Evolutionary conservation across 2,797 vertebrate species (phyloP), one percentile per base, ranked within the genome.

Genomic region (Tauraco hartlaubi): DNA sequence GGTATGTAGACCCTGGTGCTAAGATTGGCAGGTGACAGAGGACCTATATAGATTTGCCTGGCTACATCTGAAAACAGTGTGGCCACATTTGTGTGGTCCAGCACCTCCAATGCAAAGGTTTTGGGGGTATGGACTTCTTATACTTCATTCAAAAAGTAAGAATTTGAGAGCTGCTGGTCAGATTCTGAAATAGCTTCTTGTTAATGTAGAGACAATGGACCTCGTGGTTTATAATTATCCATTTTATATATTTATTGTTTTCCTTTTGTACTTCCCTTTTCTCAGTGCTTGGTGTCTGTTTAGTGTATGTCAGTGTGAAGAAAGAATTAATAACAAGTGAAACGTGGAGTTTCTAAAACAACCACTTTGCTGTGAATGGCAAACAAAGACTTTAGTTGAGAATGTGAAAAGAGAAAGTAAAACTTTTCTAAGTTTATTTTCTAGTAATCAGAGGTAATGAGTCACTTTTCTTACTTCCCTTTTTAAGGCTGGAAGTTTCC

Each of bases 1-100:
- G 31, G 5, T 55, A 2, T 6, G 5, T 9, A 28, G 46, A 9
- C 52, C 23, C 49, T 1, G 1, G 1, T 17, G 41, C 22, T 41
- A 8, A 59, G 39, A 26, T 0, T 49, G 44, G 23, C 51, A 71
- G 39, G 6, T 4, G 15, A 35, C 2, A 9, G 28, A 11, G 19
- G 59, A 12, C 12, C 5, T 20, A 6, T 6, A 8, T 0, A 29
- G 33, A 19, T 74, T 68, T 64, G 5, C 33, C 31, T 43, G 15
- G 5, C 33, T 74, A 7, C 22, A 17, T n/a, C 18, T 17, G 44
- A 15, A 71, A 72, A 31, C 4, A 33, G 0, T 4, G 19, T 49
- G 59, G 33, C 29, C 43, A 19, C 4, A 2, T 13, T 87, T 78
- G n/a, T 28, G n/a, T 43, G 26, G 44, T 63, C 15, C 31, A 72